phyloP scores from a whole-genome alignment of 1,140 invertebrate species.

The Ostrea denselamellosa region DNA sequence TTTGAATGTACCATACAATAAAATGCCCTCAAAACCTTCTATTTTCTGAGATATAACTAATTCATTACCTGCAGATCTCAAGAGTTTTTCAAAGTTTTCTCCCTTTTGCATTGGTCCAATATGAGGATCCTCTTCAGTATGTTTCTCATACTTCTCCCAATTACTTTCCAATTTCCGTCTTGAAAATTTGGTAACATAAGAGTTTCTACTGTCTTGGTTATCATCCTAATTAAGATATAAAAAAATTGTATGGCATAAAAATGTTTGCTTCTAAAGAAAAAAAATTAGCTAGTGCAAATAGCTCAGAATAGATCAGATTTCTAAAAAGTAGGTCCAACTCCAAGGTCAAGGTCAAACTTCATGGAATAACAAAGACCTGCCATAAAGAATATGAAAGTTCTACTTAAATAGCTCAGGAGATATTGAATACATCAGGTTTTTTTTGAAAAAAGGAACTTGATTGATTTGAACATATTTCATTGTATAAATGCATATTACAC shows the following conservation, averaged over 20 bases:
- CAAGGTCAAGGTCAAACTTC: too few relatives aligned
- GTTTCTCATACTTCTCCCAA: constrained; percentile 61
- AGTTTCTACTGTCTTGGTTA: neutral
- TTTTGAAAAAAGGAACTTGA: too few relatives aligned
- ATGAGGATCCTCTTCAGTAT: constrained; percentile 46
- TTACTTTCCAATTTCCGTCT: constrained; percentile 62
- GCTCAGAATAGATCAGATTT: too few relatives aligned
- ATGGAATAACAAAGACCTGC: too few relatives aligned
- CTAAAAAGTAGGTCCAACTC: too few relatives aligned
- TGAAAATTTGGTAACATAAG: constrained; percentile 43
- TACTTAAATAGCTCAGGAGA: too few relatives aligned
- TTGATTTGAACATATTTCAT: too few relatives aligned
- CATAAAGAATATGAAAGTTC: too few relatives aligned
- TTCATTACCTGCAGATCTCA: constrained; percentile 58
- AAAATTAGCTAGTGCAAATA: too few relatives aligned
- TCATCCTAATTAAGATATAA: neutral
- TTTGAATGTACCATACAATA: neutral
- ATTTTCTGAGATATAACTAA: neutral
- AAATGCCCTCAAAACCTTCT: too few relatives aligned
- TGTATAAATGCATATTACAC: too few relatives aligned
- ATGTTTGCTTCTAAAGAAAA: neutral
- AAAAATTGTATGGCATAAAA: neutral
- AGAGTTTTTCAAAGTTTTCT: constrained; percentile 61
- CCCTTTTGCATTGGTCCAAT: constrained; percentile 51
- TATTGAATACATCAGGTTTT: too few relatives aligned